Percentiles rank a stretch among this genome's conserved stretches.
Evolutionary conservation across 2,888 invertebrate species (phyloP).

Genomic region (Bursaphelenchus okinawaensis): DNA sequence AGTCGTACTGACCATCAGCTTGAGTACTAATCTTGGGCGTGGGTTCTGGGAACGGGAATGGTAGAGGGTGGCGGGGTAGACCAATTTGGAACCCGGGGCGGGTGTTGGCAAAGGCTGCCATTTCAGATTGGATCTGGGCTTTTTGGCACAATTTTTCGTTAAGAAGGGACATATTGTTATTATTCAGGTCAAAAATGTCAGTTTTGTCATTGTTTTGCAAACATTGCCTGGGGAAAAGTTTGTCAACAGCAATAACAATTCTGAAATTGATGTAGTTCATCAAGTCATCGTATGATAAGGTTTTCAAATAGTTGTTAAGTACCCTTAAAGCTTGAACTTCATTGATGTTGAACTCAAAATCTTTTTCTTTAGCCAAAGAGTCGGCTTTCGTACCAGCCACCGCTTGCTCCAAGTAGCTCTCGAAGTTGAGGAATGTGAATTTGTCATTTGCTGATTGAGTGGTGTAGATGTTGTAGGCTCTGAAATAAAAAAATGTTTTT

Average conservation of each 20-base stretch:
- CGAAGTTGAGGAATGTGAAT: neutral
- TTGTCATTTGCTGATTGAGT: neutral
- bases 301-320: too few species aligned
- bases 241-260: neutral
- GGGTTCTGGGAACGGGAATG: neutral
- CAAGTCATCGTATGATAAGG: too few species aligned
- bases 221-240: neutral
- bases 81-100: neutral
- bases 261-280: neutral
- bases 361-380: neutral
- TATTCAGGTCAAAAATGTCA: too few species aligned
- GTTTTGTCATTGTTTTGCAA: too few species aligned
- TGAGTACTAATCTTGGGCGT: neutral
- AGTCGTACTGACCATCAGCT: neutral
- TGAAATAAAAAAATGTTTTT: too few species aligned
- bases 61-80: neutral
- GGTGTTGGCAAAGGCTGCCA: too few species aligned
- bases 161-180: neutral
- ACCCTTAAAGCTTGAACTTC: neutral
- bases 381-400: neutral
- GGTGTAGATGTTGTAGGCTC: conserved; percentile 22
- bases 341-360: neutral
- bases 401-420: neutral
- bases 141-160: too few species aligned
- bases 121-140: neutral